Base-by-base conservation (phyloP, 2,113 vertebrate species). In the Hippocampus barbouri region DNA sequence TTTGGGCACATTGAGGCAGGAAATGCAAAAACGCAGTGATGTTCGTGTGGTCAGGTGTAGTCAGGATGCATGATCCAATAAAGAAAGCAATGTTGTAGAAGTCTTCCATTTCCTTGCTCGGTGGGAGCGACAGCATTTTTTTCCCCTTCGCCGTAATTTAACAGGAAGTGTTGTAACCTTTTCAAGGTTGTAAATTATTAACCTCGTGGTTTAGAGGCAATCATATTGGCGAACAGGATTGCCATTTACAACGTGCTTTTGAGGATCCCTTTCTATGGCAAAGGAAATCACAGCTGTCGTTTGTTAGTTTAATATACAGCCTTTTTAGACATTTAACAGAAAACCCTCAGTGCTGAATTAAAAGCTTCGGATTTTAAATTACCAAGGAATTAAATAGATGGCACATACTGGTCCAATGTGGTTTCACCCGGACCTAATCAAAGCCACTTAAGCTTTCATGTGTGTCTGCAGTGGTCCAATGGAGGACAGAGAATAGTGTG, bases 401-500 rank as follows among this genome's bases (percentile, higher is more conserved):
- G 21, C 27, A n/a, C 12, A 56, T 70, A 6, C n/a, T 7, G 27
- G 71, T 65, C 65, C 57, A 45, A 18, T 54, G 63, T 72, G 79
- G 53, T 80, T 70, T 57, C 23, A 18, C 23, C 1, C 23, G 1
- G 68, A 66, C 41, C 70, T 63, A 41, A 73, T 70, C 38, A 5
- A 69, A 65, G 40, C 66, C 40, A 67, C 74, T 61, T 71, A 34
- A 59, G 77, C 2, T 66, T 70, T 72, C 27, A 43, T 65, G 64
- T 57, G 49, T 23, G 27, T 23, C 27, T 79, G 60, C 77, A 76
- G 66, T 71, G 79, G 77, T 86, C 87, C 70, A 78, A 10, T 59
- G 62, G 66, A 74, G 79, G 83, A 71, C 74, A 81, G 82, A 80
- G 78, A 78, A 74, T 67, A 74, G 75, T 62, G 25, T 45, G 69